Evolutionary conservation across 2,797 vertebrate species (phyloP), one percentile per base, ranked within the genome.

Genomic region (Acanthopagrus latus): DNA sequence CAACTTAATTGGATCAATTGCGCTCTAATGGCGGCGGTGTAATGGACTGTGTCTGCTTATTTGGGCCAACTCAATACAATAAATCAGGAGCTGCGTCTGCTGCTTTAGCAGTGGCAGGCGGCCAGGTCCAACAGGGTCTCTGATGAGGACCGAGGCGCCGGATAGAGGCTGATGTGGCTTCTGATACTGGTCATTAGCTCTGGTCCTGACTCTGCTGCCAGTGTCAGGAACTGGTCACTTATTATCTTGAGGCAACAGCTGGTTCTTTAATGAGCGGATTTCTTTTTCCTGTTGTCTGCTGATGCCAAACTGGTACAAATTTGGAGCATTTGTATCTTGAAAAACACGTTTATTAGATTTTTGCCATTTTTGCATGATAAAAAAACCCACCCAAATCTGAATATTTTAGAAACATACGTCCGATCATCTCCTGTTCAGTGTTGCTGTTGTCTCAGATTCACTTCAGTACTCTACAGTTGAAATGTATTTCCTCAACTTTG

Each of bases 41-140:
- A 82, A 91, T 83, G 80, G 85, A 79, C 80, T 71, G 64, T 50
- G 83, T 74, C 67, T 27, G 74, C 56, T 80, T 70, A 76, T 71
- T 87, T 58, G 72, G 77, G 57, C 67, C 66, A 38, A 78, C 72
- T 85, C 79, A 55, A 76, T 73, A 68, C 52, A 41, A 80, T 67
- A 71, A 88, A 86, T 86, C 86, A 71, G 63, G 68, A 68, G 51
- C 60, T 51, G 71, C 2, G 41, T 74, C 56, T 58, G 70, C 67
- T 60, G 76, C 76, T 65, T 48, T 27, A 23, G 58, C 46, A 1
- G 71, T 76, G 86, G 81, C 73, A 68, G 27, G 58, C 23, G 3
- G 64, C 82, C 88, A 82, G 70, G 52, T 47, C 71, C 57, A 25
- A 14, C 33, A 10, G 65, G 77, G 20, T 64, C 64, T 27, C 76